Evolutionary conservation across 1,140 invertebrate species (phyloP).

Genomic region (Drosophila varians): DNA sequence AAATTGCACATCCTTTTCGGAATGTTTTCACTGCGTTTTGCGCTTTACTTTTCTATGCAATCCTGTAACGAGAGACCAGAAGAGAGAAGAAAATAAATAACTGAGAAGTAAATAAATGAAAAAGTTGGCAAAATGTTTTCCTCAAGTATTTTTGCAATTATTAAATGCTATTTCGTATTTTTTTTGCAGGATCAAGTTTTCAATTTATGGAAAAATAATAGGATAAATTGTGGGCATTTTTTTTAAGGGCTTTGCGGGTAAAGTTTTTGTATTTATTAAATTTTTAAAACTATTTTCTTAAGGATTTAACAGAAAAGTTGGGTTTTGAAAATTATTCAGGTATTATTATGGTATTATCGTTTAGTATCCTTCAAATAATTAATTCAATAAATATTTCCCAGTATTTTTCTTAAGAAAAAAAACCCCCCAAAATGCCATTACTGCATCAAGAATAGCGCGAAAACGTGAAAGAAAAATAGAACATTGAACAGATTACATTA

Average conservation of each 20-base stretch:
- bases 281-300: too few relatives aligned
- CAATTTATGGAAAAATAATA: not conserved
- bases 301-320: too few relatives aligned
- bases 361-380: too few relatives aligned
- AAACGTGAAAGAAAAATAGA: slow-evolving; percentile 28
- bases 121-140: slow-evolving; percentile 39
- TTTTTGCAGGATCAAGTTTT: not conserved
- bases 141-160: slow-evolving; percentile 29
- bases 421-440: slow-evolving; percentile 30
- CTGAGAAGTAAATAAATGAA: slow-evolving; percentile 1
- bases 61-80: slow-evolving; percentile 26
- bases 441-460: slow-evolving; percentile 6
- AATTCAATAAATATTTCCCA: not conserved
- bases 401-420: slow-evolving; percentile 15
- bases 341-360: too few relatives aligned
- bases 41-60: slow-evolving; percentile 1
- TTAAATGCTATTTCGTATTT: not conserved
- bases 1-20: slow-evolving; percentile 31
- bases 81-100: slow-evolving; percentile 8
- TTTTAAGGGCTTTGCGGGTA: too few relatives aligned
- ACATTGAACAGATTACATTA: slow-evolving; percentile 56
- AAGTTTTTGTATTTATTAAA: too few relatives aligned
- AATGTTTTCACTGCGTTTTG: slow-evolving; percentile 13
- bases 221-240: too few relatives aligned
- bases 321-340: too few relatives aligned